Evolutionary conservation across 1,140 invertebrate species (phyloP).

Genomic region (Anagrus nilaparvatae): DNA sequence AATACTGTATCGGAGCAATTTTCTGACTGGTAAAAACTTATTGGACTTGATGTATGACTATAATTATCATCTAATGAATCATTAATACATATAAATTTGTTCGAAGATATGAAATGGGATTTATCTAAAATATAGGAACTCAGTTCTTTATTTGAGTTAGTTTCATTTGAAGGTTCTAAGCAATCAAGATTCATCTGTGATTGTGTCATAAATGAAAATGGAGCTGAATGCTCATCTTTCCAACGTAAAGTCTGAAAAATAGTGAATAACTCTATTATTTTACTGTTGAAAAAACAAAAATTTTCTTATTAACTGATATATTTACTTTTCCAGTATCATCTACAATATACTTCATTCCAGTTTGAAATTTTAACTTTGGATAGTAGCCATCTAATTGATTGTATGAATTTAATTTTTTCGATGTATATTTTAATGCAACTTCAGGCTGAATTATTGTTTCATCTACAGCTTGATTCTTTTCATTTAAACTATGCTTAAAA

Average conservation of each 20-base stretch:
- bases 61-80: conserved; percentile 28
- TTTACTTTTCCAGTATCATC: conserved; percentile 42
- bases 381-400: conserved; percentile 36
- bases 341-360: conserved; percentile 44
- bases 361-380: conserved; percentile 41
- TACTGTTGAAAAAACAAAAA: not conserved
- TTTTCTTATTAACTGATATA: not conserved
- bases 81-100: conserved; percentile 25
- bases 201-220: conserved; percentile 68
- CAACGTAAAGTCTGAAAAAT: conserved; percentile 42
- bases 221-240: conserved; percentile 66
- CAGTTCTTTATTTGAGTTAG: conserved; percentile 19
- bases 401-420: conserved; percentile 32
- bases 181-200: conserved; percentile 63
- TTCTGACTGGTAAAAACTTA: conserved; percentile 31
- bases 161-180: conserved; percentile 27
- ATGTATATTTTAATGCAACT: conserved; percentile 55
- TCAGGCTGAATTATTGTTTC: conserved; percentile 68
- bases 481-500: conserved; percentile 51
- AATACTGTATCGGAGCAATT: conserved; percentile 28
- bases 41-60: conserved; percentile 24
- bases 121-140: conserved; percentile 23
- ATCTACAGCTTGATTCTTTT: conserved; percentile 62
- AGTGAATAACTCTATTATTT: not conserved
- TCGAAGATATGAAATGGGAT: conserved; percentile 28